Conservation (phyloP, 1,140 invertebrate species). For the Bombus terrestris region DNA sequence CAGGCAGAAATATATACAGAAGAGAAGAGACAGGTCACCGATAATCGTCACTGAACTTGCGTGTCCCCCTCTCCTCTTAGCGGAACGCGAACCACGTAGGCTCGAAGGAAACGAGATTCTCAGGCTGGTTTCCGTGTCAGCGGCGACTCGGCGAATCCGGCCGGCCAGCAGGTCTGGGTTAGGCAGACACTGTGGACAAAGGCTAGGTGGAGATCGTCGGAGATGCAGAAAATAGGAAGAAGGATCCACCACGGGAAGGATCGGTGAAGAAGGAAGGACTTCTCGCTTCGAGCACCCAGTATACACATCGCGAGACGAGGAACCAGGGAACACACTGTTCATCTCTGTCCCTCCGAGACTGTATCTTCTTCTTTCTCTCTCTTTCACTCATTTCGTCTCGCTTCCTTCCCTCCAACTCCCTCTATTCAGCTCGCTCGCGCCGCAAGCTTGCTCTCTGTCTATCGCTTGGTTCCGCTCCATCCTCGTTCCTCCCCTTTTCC, state of each 20-base stretch:
- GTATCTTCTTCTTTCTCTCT: slow-evolving; percentile 24
- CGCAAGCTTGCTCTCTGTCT: slow-evolving; percentile 16
- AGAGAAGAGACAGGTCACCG: background rate
- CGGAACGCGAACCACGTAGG: slow-evolving; percentile 11
- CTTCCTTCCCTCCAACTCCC: slow-evolving; percentile 18
- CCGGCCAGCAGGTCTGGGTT: slow-evolving; percentile 8
- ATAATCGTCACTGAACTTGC: slow-evolving; percentile 18
- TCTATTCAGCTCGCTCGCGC: background rate
- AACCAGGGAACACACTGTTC: slow-evolving; percentile 57
- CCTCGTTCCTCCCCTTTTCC: background rate
- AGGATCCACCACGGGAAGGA: slow-evolving; percentile 32
- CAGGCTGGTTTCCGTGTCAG: slow-evolving; percentile 35
- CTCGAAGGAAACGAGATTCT: slow-evolving; percentile 19
- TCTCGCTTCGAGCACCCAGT: slow-evolving; percentile 72
- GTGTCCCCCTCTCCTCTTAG: too few species aligned
- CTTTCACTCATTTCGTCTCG: slow-evolving; percentile 20
- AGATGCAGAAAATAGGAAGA: slow-evolving; percentile 62
- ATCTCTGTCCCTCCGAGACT: slow-evolving; percentile 32
- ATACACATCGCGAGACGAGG: slow-evolving; percentile 72
- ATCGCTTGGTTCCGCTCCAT: slow-evolving; percentile 35
- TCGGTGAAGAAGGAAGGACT: slow-evolving; percentile 48
- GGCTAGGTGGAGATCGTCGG: slow-evolving; percentile 53
- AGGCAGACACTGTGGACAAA: slow-evolving; percentile 25
- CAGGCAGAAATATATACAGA: background rate
- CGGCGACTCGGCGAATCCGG: slow-evolving; percentile 3